phyloP scores from a whole-genome alignment of 2,113 vertebrate species.

The Solea solea region DNA sequence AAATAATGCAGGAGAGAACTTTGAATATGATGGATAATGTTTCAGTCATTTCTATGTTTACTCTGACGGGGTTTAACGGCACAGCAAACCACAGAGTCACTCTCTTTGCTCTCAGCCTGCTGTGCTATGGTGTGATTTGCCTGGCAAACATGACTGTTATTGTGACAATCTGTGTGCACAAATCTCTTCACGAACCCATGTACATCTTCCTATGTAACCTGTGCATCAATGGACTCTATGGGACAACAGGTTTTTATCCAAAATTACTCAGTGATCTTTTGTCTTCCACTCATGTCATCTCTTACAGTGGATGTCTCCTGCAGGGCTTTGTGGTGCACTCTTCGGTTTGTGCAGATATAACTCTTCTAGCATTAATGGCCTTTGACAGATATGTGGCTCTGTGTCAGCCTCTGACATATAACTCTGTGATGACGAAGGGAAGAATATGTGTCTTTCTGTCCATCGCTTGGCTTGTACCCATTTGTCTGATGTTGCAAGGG shows the following conservation, averaged over 20 bases:
- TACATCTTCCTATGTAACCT: slow-evolving; percentile 58
- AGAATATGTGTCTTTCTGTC: slow-evolving; percentile 11
- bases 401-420: slow-evolving; percentile 53
- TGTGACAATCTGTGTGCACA: slow-evolving; percentile 32
- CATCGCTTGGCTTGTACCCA: slow-evolving; percentile 27
- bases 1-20: not conserved
- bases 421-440: slow-evolving; percentile 51
- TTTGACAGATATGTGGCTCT: slow-evolving; percentile 63
- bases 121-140: slow-evolving; percentile 60
- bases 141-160: slow-evolving; percentile 45
- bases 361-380: slow-evolving; percentile 47
- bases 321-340: slow-evolving; percentile 58
- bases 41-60: slow-evolving; percentile 43
- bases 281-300: slow-evolving; percentile 39
- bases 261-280: slow-evolving; percentile 58
- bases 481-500: not conserved
- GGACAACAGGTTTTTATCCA: slow-evolving; percentile 54
- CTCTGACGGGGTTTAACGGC: slow-evolving; percentile 38
- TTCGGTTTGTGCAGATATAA: slow-evolving; percentile 30
- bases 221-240: slow-evolving; percentile 61
- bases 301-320: slow-evolving; percentile 49
- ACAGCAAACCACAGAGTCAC: slow-evolving; percentile 8
- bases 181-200: slow-evolving; percentile 61
- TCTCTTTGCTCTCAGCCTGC: slow-evolving; percentile 43
- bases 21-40: slow-evolving; percentile 37